Evolutionary conservation across 2,113 vertebrate genomes (phyloP), one percentile per base, ranked within the genome.

Genomic region (Hippoglossus stenolepis): DNA sequence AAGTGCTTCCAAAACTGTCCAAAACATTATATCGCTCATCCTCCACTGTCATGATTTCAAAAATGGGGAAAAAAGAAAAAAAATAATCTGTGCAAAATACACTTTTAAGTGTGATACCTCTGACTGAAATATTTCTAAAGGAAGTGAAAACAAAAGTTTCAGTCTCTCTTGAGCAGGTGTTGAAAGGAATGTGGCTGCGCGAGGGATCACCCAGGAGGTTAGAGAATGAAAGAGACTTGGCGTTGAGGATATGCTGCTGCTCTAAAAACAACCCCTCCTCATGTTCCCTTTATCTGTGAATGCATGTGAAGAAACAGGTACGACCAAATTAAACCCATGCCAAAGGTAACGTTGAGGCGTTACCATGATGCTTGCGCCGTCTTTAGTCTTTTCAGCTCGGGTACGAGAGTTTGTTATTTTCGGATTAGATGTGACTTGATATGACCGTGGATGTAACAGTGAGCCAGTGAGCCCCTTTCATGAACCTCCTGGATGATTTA

Each of bases 81-180:
- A 65, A 85, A 81, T 77, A 88, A 92, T 93, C 94, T 96, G 96
- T 96, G 96, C 95, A 96, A 95, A 94, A 94, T 88, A 79, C 94
- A 95, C 90, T 91, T 66, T 91, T 87, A 93, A 74, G 85, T 87
- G 92, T 95, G 94, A 94, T 83, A 93, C 85, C 84, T 80, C 87
- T 90, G 87, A 90, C 91, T 93, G 75, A 80, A 82, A 51, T 59
- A 17, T 63, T 53, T 71, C 15, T 68, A 49, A 68, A 71, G 64
- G 81, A 87, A 88, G 70, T 67, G 60, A 78, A n/a, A 15, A 57
- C 76, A n/a, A 15, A 80, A 10, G 24, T 65, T 64, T 21, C 35
- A 11, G 45, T 74, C 43, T 47, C 62, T 72, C 58, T 78, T 69
- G 71, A 70, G 59, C 58, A 51, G 56, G 53, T 43, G 61, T 75